These are phyloP conservation scores for Xiphorhynchus elegans DNA, from an alignment of 2,113 vertebrate genomes.

Conservation along the genomic window DNA sequence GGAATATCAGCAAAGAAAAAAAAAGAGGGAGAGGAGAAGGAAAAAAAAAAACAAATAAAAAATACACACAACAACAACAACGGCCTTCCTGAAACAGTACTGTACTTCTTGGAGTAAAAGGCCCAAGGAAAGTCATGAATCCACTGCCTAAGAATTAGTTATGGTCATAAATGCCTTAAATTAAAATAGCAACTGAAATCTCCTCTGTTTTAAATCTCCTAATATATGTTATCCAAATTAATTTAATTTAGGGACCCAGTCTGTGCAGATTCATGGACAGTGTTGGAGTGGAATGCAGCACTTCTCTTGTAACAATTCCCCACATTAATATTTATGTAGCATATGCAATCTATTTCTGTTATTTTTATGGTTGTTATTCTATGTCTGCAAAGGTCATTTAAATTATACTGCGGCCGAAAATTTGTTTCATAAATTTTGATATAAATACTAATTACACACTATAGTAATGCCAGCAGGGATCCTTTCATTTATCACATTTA, in stretches of 20 bases:
- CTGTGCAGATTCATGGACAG: constrained; percentile 72
- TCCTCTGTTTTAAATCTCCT: constrained; percentile 74
- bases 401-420: constrained; percentile 82
- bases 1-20: constrained; percentile 52
- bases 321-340: constrained; percentile 80
- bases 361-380: constrained; percentile 83
- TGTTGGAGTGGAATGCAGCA: constrained; percentile 45
- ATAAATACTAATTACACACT: constrained; percentile 84
- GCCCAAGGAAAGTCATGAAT: constrained; percentile 68
- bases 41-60: background rate
- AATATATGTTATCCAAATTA: constrained; percentile 65
- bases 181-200: constrained; percentile 73
- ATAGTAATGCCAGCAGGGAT: constrained; percentile 81
- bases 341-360: constrained; percentile 78
- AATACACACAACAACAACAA: constrained; percentile 7
- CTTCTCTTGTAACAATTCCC: constrained; percentile 67
- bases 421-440: constrained; percentile 84
- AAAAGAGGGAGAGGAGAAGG: background rate
- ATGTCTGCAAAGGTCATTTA: constrained; percentile 81
- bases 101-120: constrained; percentile 32
- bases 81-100: constrained; percentile 7
- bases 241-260: constrained; percentile 70
- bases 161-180: constrained; percentile 75
- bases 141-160: constrained; percentile 72
- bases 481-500: constrained; percentile 82